Evolutionary conservation across 2,888 invertebrate genomes (phyloP).

Genomic region (Aspidapion aeneum): DNA sequence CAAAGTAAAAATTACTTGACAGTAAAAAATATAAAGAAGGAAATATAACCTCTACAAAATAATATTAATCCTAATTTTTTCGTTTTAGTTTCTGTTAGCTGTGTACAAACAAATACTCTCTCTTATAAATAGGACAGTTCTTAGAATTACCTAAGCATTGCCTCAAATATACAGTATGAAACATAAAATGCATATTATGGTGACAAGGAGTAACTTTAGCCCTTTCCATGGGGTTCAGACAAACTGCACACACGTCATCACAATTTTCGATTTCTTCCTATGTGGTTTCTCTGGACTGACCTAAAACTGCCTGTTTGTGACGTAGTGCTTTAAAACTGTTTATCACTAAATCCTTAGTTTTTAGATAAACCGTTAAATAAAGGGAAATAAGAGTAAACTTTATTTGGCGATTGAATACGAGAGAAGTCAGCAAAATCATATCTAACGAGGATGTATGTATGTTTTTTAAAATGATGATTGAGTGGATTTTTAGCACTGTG

Average conservation of each 20-base stretch:
- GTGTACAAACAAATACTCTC: constrained; percentile 52
- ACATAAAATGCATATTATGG: too few species aligned
- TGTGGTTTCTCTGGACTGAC: constrained; percentile 62
- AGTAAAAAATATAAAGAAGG: too few species aligned
- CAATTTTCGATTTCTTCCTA: constrained; percentile 61
- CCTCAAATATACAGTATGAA: constrained; percentile 73
- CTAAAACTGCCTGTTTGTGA: constrained; percentile 59
- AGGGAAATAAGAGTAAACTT: constrained; percentile 56
- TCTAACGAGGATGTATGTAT: too few species aligned
- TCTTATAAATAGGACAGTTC: constrained; percentile 73
- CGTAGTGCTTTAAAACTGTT: constrained; percentile 55
- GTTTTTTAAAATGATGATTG: too few species aligned
- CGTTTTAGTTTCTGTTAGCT: too few species aligned
- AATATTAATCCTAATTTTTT: too few species aligned
- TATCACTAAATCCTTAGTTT: constrained; percentile 58
- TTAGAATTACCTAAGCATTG: constrained; percentile 66
- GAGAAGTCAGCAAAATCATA: constrained; percentile 53
- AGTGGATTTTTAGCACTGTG: too few species aligned
- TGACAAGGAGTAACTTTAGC: constrained; percentile 76
- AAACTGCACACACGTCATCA: constrained; percentile 78
- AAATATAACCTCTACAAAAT: too few species aligned
- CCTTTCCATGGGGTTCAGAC: constrained; percentile 64
- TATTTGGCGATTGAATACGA: constrained; percentile 56
- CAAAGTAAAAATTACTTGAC: too few species aligned
- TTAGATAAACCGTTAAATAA: constrained; percentile 65